phyloP scores from a whole-genome alignment of 2,113 vertebrate species.

The Gorilla gorilla region DNA sequence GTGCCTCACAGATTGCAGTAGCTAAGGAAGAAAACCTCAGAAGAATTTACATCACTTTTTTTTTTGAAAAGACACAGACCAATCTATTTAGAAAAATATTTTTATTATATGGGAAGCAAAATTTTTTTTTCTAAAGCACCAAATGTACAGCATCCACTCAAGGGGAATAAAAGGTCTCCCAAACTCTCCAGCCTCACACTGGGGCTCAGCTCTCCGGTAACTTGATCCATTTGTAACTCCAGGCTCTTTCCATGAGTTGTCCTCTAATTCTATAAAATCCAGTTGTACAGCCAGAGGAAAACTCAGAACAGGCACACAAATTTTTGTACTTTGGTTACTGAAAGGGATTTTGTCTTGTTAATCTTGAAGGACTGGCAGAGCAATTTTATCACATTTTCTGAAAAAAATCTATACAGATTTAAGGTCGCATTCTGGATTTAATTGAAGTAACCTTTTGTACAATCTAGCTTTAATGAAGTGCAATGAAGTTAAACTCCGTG shows the following conservation, averaged over 20 bases:
- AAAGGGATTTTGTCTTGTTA: constrained; percentile 81
- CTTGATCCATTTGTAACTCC: constrained; percentile 67
- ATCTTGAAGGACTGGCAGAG: constrained; percentile 84
- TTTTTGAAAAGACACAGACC: background rate
- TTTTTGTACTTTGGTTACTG: constrained; percentile 72
- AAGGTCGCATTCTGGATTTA: constrained; percentile 86
- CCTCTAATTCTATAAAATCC: constrained; percentile 79
- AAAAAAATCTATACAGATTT: constrained; percentile 85
- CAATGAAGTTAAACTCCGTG: constrained; percentile 89
- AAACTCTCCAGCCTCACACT: background rate
- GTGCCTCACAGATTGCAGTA: background rate
- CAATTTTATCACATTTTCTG: constrained; percentile 86
- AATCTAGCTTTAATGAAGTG: constrained; percentile 90
- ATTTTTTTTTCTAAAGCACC: background rate
- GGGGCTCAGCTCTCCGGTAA: constrained; percentile 56
- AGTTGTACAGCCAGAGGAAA: constrained; percentile 70
- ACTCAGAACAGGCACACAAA: constrained; percentile 67
- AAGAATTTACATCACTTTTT: constrained; percentile 28
- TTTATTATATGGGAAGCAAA: background rate
- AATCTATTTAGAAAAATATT: constrained; percentile 39
- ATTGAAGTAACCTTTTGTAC: constrained; percentile 91
- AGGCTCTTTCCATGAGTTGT: constrained; percentile 58
- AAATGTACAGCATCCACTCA: background rate
- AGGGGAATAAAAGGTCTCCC: constrained; percentile 39
- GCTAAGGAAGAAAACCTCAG: background rate